Evolutionary conservation across 1,140 invertebrate species (phyloP), one percentile per base, ranked within the genome.

Genomic region (Drosophila murphyi): DNA sequence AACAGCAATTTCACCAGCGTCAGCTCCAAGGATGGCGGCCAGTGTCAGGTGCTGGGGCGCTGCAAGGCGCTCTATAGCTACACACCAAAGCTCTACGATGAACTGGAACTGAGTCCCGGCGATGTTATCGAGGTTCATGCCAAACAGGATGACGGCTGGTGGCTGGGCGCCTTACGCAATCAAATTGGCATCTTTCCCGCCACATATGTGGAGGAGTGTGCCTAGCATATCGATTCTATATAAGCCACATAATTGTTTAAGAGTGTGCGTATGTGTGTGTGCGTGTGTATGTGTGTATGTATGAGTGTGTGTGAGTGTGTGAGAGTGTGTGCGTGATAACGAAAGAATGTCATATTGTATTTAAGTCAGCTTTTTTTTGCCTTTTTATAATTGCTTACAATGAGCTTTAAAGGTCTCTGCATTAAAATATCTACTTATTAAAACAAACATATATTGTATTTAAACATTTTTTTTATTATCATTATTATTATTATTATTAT

Each of bases 141-240:
- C 80, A 98, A 98, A 89, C 97, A 98, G 90, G 95, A 96, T n/a
- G 97, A 98, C 90, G 97, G 97, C 4, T 98, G 97, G 97, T 98
- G 98, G 97, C 95, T 97, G 56, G 97, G 97, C 6, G 97, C 98
- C 78, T 94, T 97, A 50, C 95, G 96, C 68, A 97, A 97, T 34
- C 94, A 94, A 60, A 95, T 97, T 56, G 98, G 98, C 32, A 98
- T 98, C 74, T 98, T 98, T 86, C 98, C 98, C 1, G 97, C 97
- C 2, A 98, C 97, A 3, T 98, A 98, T 86, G 97, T 98, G 2
- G 96, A 98, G 94, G 94, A 94, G 71, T 94, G 94, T 45, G 72
- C 67, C 72, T 91, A 80, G 63, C 35, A 29, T 8, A 92, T 32
- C n/a, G 28, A 5, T 20, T 20, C 41, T 5, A n/a, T 92, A 59